Evolutionary conservation across 2,113 vertebrate genomes (phyloP).

Genomic region (Anguilla japonica): DNA sequence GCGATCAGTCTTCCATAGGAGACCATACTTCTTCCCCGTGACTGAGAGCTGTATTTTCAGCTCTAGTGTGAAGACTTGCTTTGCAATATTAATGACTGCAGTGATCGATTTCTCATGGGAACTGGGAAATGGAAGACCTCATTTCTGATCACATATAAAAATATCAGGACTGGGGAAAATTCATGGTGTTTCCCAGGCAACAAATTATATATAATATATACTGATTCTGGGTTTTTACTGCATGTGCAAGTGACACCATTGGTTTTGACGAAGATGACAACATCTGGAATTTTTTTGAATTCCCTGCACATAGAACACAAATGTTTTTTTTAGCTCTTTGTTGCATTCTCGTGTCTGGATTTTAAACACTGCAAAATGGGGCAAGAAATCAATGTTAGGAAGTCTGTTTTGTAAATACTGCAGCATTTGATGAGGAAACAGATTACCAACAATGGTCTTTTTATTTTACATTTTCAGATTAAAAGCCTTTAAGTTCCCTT

Average conservation of each 20-base stretch:
- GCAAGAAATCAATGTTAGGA: neutral
- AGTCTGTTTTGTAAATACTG: neutral
- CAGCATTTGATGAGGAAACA: neutral
- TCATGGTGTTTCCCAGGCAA: neutral
- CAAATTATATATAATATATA: neutral
- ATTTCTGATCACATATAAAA: neutral
- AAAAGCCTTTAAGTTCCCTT: neutral
- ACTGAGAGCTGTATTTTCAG: neutral
- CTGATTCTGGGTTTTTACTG: neutral
- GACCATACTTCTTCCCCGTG: neutral
- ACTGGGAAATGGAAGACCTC: neutral
- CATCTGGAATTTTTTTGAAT: neutral
- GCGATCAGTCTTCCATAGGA: neutral
- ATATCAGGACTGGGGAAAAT: neutral
- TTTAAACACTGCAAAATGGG: neutral
- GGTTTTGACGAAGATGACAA: neutral
- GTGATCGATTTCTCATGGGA: neutral
- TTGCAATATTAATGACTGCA: constrained; percentile 9
- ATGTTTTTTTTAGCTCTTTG: neutral
- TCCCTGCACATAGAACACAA: neutral
- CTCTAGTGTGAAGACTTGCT: neutral
- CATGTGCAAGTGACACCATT: neutral
- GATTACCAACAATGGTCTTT: neutral
- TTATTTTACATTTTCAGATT: neutral
- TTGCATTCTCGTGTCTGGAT: neutral